Evolutionary conservation across 2,888 invertebrate genomes (phyloP).

Genomic region (Synanthedon myopaeformis): DNA sequence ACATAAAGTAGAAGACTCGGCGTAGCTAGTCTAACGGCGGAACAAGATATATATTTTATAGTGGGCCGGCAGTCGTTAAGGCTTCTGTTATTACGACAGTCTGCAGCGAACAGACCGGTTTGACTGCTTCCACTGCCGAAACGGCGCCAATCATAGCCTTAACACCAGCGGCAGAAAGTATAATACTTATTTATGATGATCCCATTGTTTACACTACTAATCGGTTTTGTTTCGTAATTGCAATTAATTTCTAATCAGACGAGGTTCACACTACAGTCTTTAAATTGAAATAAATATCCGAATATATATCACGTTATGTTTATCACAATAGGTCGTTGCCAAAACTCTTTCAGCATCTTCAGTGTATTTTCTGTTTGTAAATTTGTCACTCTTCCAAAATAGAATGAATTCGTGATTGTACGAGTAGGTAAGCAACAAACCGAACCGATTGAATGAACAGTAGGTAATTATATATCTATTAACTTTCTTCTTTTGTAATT

Average conservation of each 20-base stretch:
- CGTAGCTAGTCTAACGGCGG: conserved; percentile 24
- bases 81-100: conserved; percentile 54
- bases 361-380: conserved; percentile 16
- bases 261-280: conserved; percentile 5
- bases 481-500: too few relatives aligned
- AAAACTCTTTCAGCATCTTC: conserved; percentile 24
- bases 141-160: conserved; percentile 43
- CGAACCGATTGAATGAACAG: too few relatives aligned
- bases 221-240: conserved; percentile 19
- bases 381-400: conserved; percentile 32
- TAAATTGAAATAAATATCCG: too few relatives aligned
- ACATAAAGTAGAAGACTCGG: conserved; percentile 10
- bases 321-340: conserved; percentile 24
- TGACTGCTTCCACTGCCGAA: conserved; percentile 41
- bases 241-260: conserved; percentile 26
- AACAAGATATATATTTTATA: conserved; percentile 47
- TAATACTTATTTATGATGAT: conserved; percentile 10
- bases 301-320: conserved; percentile 26
- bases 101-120: conserved; percentile 40
- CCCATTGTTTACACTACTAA: conserved; percentile 29
- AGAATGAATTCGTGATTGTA: conserved; percentile 6
- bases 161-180: conserved; percentile 24
- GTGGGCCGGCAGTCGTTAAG: conserved; percentile 50
- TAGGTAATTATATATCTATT: too few relatives aligned
- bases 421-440: not conserved